phyloP scores from a whole-genome alignment of 2,888 invertebrate species.

The Xestia rhomboidea region DNA sequence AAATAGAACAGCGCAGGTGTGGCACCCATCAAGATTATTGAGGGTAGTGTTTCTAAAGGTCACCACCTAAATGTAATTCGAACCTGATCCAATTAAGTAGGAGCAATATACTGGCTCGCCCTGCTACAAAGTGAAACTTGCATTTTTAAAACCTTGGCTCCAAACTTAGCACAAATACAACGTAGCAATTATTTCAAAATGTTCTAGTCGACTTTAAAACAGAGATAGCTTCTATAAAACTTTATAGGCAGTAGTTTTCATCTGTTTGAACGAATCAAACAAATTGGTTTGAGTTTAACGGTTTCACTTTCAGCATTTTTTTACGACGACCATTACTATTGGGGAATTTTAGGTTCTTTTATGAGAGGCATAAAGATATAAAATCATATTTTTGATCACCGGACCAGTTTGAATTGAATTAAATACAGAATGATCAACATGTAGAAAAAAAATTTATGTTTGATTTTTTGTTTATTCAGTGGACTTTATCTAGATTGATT shows the following conservation, averaged over 20 bases:
- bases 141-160: slow-evolving; percentile 9
- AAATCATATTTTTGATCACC: slow-evolving; percentile 31
- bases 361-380: slow-evolving; percentile 48
- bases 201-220: slow-evolving; percentile 24
- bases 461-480: background rate
- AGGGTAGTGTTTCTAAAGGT: slow-evolving; percentile 75
- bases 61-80: slow-evolving; percentile 78
- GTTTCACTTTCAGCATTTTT: slow-evolving; percentile 65
- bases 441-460: background rate
- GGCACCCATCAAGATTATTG: slow-evolving; percentile 75
- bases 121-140: slow-evolving; percentile 41
- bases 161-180: background rate
- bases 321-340: slow-evolving; percentile 44
- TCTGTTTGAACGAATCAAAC: slow-evolving; percentile 56
- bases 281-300: slow-evolving; percentile 54
- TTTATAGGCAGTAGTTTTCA: slow-evolving; percentile 45
- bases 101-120: slow-evolving; percentile 71
- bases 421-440: background rate
- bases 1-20: slow-evolving; percentile 70
- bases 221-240: slow-evolving; percentile 38
- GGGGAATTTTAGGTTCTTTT: slow-evolving; percentile 45
- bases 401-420: slow-evolving; percentile 1
- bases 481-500: background rate
- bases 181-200: background rate
- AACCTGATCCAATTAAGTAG: slow-evolving; percentile 78